Evolutionary conservation across 2,797 vertebrate species (phyloP).

Genomic region (Lagorchestes hirsutus): DNA sequence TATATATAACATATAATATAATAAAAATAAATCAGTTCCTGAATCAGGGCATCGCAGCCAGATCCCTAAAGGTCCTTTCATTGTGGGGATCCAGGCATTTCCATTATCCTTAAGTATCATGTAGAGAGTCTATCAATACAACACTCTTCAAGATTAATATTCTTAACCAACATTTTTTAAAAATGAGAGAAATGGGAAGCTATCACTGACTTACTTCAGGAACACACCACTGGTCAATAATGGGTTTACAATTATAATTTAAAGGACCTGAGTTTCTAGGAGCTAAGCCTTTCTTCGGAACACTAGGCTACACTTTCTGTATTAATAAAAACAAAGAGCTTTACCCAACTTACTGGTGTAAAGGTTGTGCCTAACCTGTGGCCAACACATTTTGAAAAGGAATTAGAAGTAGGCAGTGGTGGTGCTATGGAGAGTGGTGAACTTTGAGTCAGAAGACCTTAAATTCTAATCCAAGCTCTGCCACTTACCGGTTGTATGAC

Average conservation of each 20-base stretch:
- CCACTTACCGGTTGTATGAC: not conserved
- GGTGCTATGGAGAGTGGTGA: not conserved
- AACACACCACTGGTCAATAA: not conserved
- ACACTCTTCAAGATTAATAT: not conserved
- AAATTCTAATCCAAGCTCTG: not conserved
- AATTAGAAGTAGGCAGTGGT: not conserved
- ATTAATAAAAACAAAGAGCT: not conserved
- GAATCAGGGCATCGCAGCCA: not conserved
- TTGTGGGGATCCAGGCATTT: not conserved
- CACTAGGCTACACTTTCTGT: not conserved
- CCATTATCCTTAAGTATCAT: not conserved
- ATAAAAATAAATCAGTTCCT: not conserved
- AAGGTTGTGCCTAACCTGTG: not conserved
- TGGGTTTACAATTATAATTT: not conserved
- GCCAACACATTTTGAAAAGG: not conserved
- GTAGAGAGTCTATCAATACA: not conserved
- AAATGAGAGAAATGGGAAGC: not conserved
- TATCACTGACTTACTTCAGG: not conserved
- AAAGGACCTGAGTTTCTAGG: constrained; percentile 28
- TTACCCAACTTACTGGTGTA: not conserved
- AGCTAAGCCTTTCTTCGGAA: not conserved
- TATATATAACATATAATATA: too few relatives aligned
- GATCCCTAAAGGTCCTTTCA: not conserved
- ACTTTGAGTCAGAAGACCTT: not conserved
- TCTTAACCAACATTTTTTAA: not conserved